Evolutionary conservation across 2,888 invertebrate genomes (phyloP), one percentile per base, ranked within the genome.

Genomic region (Gymnocheta viridis): DNA sequence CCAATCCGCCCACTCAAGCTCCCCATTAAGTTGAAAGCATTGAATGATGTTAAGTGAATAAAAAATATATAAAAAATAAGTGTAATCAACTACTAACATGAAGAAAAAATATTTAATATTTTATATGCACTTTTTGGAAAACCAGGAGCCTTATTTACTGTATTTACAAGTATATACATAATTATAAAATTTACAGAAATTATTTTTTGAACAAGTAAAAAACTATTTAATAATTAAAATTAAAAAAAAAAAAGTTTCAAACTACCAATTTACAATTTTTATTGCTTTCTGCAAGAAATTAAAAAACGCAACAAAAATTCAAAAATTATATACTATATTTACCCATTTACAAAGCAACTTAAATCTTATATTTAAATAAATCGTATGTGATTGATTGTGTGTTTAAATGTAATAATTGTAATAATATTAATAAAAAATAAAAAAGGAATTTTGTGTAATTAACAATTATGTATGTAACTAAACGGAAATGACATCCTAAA

Each of bases 151-250:
- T 83, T 83, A 83, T 83, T 72, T 80, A 64, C 64, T 44, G 22
- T 72, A 62, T 77, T 64, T 32, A 70, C 24, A 12, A 49, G 19
- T 62, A 74, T 72, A 60, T 17, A 60, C 19, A 17, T 2, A 62
- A 35, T 19, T 24, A 60, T 41, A 60, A 58, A 38, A 62, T 4
- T 47, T 47, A 72, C 14, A 17, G 29, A 70, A 78, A n/a, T 54
- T 47, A 67, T 9, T 32, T 66, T n/a, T 32, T 9, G 24, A 41
- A 35, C 3, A 56, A 24, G 47, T 17, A 60, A 44, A 76, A 73
- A 69, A 62, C 12, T 77, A 62, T 84, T 82, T 85, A 85, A 77
- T 79, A 79, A 83, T 86, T 85, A 70, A 81, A 64, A 32, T 17
- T 14, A 10, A 4, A 62, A 12, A 51, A 60, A 29, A 69, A 22